Conservation (phyloP, 2,888 invertebrate genomes). For the Pasiphila rectangulata region DNA sequence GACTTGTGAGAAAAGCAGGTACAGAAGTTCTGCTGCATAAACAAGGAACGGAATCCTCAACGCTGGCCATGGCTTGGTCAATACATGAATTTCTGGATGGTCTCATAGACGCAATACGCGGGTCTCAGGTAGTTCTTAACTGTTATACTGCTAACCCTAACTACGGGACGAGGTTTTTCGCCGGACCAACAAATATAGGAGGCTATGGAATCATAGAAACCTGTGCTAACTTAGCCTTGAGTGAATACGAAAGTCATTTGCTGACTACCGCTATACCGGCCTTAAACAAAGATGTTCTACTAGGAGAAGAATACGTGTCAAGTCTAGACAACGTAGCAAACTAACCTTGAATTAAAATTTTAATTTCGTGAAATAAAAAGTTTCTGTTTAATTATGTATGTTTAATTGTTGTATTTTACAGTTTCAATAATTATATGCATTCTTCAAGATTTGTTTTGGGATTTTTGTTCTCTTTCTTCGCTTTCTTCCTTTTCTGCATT, state of each 20-base stretch:
- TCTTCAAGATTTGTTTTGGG: no score
- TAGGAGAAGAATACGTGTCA: constrained; percentile 55
- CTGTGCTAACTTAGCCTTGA: constrained; percentile 46
- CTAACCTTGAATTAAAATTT: no score
- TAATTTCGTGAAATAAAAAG: no score
- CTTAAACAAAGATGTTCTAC: constrained; percentile 49
- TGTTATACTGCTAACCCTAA: constrained; percentile 54
- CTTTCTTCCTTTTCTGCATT: constrained; percentile 4
- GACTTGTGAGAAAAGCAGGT: constrained; percentile 52
- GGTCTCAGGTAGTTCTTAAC: constrained; percentile 45
- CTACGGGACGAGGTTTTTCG: constrained; percentile 59
- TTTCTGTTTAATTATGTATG: no score
- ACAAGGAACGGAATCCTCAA: constrained; percentile 48
- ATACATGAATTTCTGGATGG: constrained; percentile 54
- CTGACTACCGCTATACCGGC: constrained; percentile 42
- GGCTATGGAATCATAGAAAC: constrained; percentile 46
- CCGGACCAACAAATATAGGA: constrained; percentile 55
- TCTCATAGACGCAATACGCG: constrained; percentile 50
- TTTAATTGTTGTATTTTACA: constrained; percentile 32
- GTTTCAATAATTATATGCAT: constrained; percentile 28
- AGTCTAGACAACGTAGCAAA: no score
- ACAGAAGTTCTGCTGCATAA: constrained; percentile 52
- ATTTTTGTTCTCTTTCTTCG: not conserved
- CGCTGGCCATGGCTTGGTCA: constrained; percentile 55
- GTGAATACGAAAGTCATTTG: constrained; percentile 47